Percentiles rank a stretch among this genome's conserved stretches.
Evolutionary conservation across 2,797 vertebrate species (phyloP).

Genomic region (Oreochromis mossambicus): DNA sequence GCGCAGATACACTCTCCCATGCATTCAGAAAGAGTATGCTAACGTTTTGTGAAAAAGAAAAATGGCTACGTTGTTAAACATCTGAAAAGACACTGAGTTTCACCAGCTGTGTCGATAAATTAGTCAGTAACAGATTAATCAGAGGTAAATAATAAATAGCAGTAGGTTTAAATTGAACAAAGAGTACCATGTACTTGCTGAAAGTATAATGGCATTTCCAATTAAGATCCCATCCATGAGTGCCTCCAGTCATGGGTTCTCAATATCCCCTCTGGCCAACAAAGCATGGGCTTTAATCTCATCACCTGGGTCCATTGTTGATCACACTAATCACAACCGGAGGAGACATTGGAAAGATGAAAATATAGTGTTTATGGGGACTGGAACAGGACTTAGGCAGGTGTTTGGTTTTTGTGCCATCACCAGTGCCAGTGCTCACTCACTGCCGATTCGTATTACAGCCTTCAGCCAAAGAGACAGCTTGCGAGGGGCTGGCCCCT

Average conservation of each 20-base stretch:
- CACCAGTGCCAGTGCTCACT: conserved; percentile 40
- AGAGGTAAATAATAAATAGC: conserved; percentile 11
- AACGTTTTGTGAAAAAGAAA: not conserved
- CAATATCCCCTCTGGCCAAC: conserved; percentile 7
- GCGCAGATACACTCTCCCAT: not conserved
- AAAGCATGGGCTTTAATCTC: conserved; percentile 32
- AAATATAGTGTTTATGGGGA: conserved; percentile 61
- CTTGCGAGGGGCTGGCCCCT: conserved; percentile 70
- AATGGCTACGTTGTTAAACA: not conserved
- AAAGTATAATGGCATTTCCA: conserved; percentile 16
- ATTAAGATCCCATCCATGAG: conserved; percentile 8
- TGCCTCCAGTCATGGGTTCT: conserved; percentile 5
- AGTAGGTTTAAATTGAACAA: conserved; percentile 38
- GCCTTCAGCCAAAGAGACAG: conserved; percentile 73
- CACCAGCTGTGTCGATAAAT: not conserved
- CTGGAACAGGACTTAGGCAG: conserved; percentile 69
- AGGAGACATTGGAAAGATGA: conserved; percentile 51
- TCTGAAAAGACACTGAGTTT: not conserved
- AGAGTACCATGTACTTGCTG: conserved; percentile 10
- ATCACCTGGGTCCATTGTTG: conserved; percentile 51
- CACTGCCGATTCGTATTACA: conserved; percentile 54
- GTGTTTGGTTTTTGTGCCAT: conserved; percentile 73
- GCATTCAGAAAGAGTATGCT: not conserved
- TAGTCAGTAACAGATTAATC: conserved; percentile 3
- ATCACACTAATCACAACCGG: conserved; percentile 63